Conservation (phyloP, 2,797 vertebrate genomes). For the Melanotaenia nigrans region DNA sequence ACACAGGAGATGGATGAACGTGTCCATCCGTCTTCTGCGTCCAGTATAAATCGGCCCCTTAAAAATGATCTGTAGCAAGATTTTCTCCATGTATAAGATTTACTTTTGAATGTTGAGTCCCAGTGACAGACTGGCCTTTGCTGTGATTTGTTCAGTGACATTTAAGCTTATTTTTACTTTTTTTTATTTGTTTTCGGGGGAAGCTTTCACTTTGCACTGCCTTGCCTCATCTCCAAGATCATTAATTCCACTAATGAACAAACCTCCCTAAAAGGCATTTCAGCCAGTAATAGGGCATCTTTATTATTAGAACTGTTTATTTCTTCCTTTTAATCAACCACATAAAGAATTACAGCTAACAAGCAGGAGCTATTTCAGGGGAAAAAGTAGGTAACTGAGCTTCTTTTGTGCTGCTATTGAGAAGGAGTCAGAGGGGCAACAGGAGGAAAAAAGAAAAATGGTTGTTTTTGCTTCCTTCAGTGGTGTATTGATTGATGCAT, state of each 20-base stretch:
- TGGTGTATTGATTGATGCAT: slow-evolving; percentile 51
- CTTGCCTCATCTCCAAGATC: slow-evolving; percentile 28
- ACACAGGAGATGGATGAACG: too few species aligned
- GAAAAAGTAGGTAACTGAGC: not conserved
- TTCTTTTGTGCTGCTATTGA: slow-evolving; percentile 26
- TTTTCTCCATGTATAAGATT: not conserved
- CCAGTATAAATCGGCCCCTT: too few species aligned
- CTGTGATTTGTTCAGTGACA: slow-evolving; percentile 22
- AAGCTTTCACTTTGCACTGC: slow-evolving; percentile 1
- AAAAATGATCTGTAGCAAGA: not conserved
- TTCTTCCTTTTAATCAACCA: slow-evolving; percentile 23
- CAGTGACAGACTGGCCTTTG: slow-evolving; percentile 11
- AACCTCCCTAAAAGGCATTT: slow-evolving; percentile 23
- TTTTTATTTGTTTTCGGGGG: not conserved
- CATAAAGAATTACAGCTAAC: not conserved
- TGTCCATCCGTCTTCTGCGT: too few species aligned
- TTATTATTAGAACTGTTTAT: slow-evolving; percentile 36
- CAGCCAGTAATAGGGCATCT: not conserved
- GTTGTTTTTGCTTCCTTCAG: slow-evolving; percentile 30
- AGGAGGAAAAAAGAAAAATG: slow-evolving; percentile 41
- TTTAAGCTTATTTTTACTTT: slow-evolving; percentile 20
- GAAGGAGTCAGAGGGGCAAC: slow-evolving; percentile 22
- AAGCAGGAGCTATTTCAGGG: slow-evolving; percentile 10
- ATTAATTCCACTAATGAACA: slow-evolving; percentile 57
- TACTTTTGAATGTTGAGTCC: not conserved